A percentile compares a stretch with the other conserved stretches of the same genome.
These are phyloP conservation scores for Brachyhypopomus occidentalis DNA, from an alignment of 2,113 vertebrate species.

Conservation along the genomic window DNA sequence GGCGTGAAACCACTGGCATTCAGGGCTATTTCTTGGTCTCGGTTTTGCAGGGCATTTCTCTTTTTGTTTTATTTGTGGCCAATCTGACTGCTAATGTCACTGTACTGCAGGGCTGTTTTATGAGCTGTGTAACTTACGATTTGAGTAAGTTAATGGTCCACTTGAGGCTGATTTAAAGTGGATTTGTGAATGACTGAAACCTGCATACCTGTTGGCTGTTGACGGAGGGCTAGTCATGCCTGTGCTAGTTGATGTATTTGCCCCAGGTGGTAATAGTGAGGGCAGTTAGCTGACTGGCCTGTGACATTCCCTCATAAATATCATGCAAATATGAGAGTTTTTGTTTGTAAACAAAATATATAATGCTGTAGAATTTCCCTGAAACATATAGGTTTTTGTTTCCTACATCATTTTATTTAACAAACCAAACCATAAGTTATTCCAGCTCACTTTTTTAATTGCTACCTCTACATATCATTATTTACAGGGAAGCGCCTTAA, in stretches of 20 bases:
- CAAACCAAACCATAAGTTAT: not conserved
- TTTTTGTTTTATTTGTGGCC: slow-evolving; percentile 17
- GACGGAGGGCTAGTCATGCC: not conserved
- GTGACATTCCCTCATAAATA: not conserved
- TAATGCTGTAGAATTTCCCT: not conserved
- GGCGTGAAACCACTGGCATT: slow-evolving; percentile 16
- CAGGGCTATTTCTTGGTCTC: not conserved
- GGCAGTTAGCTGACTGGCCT: slow-evolving; percentile 23
- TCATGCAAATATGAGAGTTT: not conserved
- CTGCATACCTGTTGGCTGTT: not conserved
- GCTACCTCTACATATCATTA: slow-evolving; percentile 18
- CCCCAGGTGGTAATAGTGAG: slow-evolving; percentile 15
- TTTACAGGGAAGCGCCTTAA: slow-evolving; percentile 13
- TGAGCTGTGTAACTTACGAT: not conserved
- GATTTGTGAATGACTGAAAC: slow-evolving; percentile 1
- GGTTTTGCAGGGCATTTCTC: not conserved
- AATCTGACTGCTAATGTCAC: slow-evolving; percentile 1
- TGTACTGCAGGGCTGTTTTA: not conserved
- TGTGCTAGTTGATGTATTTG: slow-evolving; percentile 3
- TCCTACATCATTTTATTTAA: not conserved
- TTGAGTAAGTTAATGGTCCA: not conserved
- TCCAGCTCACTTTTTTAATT: slow-evolving; percentile 11
- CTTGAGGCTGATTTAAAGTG: not conserved
- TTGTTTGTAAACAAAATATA: not conserved
- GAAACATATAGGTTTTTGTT: not conserved